phyloP scores from a whole-genome alignment of 1,140 invertebrate genomes.

The Vollenhovia emeryi region DNA sequence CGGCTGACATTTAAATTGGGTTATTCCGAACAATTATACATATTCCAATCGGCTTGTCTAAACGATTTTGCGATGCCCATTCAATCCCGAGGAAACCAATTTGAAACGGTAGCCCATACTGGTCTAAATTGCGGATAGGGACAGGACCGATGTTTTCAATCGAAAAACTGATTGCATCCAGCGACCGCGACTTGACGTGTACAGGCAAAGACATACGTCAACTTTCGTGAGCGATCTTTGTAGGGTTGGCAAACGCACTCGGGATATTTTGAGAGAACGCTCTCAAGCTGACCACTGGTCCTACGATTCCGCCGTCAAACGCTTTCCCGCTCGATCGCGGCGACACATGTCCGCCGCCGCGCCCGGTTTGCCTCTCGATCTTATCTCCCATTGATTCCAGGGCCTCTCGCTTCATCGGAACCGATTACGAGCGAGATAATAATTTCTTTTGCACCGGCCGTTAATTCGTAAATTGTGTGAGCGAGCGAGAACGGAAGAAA shows the following conservation, averaged over 20 bases:
- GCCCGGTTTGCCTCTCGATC: slow-evolving; percentile 8
- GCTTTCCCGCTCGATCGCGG: neutral
- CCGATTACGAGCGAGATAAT: neutral
- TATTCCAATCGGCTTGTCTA: slow-evolving; percentile 36
- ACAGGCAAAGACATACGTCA: slow-evolving; percentile 13
- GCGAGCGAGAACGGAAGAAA: slow-evolving; percentile 11
- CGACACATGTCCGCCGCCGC: neutral
- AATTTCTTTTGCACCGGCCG: neutral
- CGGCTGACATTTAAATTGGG: slow-evolving; percentile 45
- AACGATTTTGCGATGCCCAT: slow-evolving; percentile 50
- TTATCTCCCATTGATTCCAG: slow-evolving; percentile 1
- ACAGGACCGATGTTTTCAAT: slow-evolving; percentile 34
- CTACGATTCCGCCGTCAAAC: neutral
- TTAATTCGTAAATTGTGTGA: slow-evolving; percentile 53
- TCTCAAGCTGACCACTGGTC: slow-evolving; percentile 16
- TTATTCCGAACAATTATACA: slow-evolving; percentile 48
- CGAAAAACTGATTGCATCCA: slow-evolving; percentile 49
- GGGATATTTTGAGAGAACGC: neutral
- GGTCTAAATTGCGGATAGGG: slow-evolving; percentile 9
- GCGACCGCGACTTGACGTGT: slow-evolving; percentile 1
- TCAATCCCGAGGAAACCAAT: slow-evolving; percentile 54
- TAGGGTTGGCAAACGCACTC: neutral
- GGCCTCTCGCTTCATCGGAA: slow-evolving; percentile 13
- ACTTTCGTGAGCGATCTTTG: slow-evolving; percentile 14
- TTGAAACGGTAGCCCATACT: slow-evolving; percentile 18